Conservation (phyloP, 2,113 vertebrate species). For the Rhodinocichla rosea region DNA sequence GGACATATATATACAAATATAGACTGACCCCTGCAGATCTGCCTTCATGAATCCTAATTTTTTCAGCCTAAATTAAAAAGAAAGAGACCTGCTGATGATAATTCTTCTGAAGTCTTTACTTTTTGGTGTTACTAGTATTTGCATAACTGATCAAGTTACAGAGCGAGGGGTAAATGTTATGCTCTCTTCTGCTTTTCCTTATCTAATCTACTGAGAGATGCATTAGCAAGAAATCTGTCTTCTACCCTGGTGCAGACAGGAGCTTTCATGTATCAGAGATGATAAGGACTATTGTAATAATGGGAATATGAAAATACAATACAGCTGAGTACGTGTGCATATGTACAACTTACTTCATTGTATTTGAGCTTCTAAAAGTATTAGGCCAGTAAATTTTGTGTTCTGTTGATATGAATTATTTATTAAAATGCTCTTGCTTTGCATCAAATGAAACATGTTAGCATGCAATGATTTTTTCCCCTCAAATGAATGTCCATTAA, state of each 20-base stretch:
- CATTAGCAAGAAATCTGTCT: neutral
- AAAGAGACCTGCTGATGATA: neutral
- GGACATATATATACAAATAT: neutral
- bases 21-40: neutral
- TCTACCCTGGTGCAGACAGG: neutral
- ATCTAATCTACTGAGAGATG: neutral
- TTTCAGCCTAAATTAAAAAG: neutral
- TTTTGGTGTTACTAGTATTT: neutral
- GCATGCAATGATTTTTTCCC: neutral
- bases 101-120: neutral
- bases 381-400: conserved; percentile 6
- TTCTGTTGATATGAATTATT: conserved; percentile 35
- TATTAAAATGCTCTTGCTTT: conserved; percentile 12
- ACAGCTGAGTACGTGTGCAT: neutral
- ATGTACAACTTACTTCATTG: neutral
- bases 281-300: neutral
- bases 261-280: neutral
- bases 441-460: neutral
- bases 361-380: neutral
- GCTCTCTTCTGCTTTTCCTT: neutral
- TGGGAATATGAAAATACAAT: neutral
- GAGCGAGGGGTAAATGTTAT: neutral
- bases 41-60: neutral
- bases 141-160: neutral
- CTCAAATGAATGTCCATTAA: neutral